Percentiles rank a stretch among this genome's conserved stretches.
Conservation (phyloP, 2,888 invertebrate genomes). For the Selenia dentaria region DNA sequence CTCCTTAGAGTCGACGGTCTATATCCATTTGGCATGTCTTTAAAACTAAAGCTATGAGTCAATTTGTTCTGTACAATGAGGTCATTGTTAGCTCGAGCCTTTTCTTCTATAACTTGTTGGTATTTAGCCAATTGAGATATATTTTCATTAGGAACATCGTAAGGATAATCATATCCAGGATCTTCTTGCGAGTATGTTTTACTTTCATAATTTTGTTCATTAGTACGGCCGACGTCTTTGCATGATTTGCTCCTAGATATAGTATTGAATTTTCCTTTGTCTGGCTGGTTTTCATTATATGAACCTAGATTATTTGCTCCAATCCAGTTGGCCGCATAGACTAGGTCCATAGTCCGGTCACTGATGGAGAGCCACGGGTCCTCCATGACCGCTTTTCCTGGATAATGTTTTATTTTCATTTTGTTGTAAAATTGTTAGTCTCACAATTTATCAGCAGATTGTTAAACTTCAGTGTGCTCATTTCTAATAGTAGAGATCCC, state of each 20-base stretch:
- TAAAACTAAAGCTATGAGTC: constrained; percentile 84
- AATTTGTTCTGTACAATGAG: constrained; percentile 80
- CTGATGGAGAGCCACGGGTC: constrained; percentile 88
- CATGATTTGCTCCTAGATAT: constrained; percentile 81
- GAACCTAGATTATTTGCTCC: constrained; percentile 86
- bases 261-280: constrained; percentile 69
- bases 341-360: constrained; percentile 89
- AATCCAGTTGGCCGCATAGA: constrained; percentile 94
- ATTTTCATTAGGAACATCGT: constrained; percentile 67
- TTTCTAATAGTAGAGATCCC: constrained; percentile 41
- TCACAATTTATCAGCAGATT: constrained; percentile 2
- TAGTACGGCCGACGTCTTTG: constrained; percentile 69
- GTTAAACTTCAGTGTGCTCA: constrained; percentile 9
- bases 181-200: constrained; percentile 63
- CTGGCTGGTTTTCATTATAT: constrained; percentile 59
- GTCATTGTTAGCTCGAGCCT: constrained; percentile 79
- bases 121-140: constrained; percentile 86
- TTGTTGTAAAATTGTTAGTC: constrained; percentile 41
- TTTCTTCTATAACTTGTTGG: constrained; percentile 85
- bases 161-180: constrained; percentile 58
- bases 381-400: constrained; percentile 93
- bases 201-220: constrained; percentile 57
- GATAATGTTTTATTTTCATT: constrained; percentile 94
- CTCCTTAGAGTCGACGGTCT: constrained; percentile 84
- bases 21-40: constrained; percentile 86